These are phyloP conservation scores for Molanna angustata DNA, from an alignment of 2,888 invertebrate genomes.

Conservation along the genomic window DNA sequence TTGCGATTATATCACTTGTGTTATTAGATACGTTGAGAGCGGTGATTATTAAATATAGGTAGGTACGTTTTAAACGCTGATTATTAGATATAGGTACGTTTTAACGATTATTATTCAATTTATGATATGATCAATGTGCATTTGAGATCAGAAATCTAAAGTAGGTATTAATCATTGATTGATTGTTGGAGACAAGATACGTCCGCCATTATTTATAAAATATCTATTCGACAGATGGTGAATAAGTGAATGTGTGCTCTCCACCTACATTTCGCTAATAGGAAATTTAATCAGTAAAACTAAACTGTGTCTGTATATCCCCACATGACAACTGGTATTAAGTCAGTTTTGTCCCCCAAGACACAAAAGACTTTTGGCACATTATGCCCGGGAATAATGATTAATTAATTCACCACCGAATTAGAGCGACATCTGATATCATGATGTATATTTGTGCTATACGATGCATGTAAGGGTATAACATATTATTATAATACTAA, in stretches of 20 bases:
- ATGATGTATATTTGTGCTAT: constrained; percentile 6
- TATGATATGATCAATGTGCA: no score
- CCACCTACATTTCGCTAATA: constrained; percentile 25
- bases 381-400: constrained; percentile 13
- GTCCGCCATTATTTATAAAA: constrained; percentile 29
- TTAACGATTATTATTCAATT: no score
- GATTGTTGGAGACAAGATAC: background rate
- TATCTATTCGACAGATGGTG: constrained; percentile 30
- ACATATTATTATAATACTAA: no score
- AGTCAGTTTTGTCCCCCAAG: constrained; percentile 13
- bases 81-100: no score
- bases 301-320: constrained; percentile 22
- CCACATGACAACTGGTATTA: constrained; percentile 28
- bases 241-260: no score
- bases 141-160: no score
- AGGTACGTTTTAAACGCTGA: no score
- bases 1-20: no score
- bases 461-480: background rate
- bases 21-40: no score
- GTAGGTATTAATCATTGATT: no score
- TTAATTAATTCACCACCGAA: constrained; percentile 16
- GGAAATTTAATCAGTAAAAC: constrained; percentile 32
- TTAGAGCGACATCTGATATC: constrained; percentile 11
- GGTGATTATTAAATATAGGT: no score
- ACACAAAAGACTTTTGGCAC: constrained; percentile 14